Conservation (phyloP, 2,888 invertebrate species). For the Scaeva pyrastri region DNA sequence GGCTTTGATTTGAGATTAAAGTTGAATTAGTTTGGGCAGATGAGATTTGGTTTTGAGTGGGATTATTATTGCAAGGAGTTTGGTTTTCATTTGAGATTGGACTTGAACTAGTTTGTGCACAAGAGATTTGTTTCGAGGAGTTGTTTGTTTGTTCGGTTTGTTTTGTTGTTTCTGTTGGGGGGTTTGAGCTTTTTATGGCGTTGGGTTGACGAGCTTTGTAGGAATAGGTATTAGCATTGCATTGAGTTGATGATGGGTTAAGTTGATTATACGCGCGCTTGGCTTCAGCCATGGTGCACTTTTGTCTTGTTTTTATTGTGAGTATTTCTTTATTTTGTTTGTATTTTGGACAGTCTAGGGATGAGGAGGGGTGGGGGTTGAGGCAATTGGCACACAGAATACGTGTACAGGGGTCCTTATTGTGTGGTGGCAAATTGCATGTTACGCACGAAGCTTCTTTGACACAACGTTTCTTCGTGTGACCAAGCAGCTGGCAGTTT, state of each 20-base stretch:
- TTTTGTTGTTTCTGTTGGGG: background rate
- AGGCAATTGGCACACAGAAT: background rate
- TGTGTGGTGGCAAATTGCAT: background rate
- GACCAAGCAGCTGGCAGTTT: background rate
- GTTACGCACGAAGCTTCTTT: background rate
- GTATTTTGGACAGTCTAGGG: background rate
- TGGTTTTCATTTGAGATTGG: background rate
- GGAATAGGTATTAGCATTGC: background rate
- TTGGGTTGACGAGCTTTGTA: background rate
- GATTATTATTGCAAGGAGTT: too few species aligned
- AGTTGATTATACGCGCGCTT: background rate
- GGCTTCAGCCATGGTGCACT: background rate
- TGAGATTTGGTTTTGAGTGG: too few species aligned
- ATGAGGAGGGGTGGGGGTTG: background rate
- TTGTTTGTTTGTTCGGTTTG: slow-evolving; percentile 3
- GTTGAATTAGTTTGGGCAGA: too few species aligned
- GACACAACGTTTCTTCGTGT: background rate
- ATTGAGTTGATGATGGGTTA: background rate
- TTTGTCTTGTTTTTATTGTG: background rate
- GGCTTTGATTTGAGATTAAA: too few species aligned
- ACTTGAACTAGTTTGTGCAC: background rate
- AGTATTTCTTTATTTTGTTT: background rate
- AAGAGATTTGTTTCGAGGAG: background rate
- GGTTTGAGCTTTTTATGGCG: background rate
- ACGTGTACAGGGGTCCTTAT: background rate